A percentile compares a stretch with the other conserved stretches of the same genome.
phyloP scores from a whole-genome alignment of 2,888 invertebrate genomes.

The Tetramorium bicarinatum region DNA sequence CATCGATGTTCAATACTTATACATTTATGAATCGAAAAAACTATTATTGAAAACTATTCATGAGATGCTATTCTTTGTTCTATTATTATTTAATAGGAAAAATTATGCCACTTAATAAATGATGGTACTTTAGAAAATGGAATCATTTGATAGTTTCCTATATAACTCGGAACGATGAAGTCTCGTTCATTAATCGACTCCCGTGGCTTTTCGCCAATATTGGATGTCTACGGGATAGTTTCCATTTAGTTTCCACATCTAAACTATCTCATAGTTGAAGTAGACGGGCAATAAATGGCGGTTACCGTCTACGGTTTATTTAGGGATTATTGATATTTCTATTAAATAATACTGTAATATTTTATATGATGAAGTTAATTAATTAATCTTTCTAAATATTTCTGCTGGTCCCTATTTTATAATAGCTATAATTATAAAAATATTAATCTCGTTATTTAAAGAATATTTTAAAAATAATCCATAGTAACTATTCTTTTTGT shows the following conservation, averaged over 20 bases:
- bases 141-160: slow-evolving; percentile 8
- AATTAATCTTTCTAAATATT: not conserved
- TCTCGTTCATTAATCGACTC: slow-evolving; percentile 48
- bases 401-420: not conserved
- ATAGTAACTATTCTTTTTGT: not conserved
- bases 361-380: not conserved
- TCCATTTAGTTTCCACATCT: slow-evolving; percentile 21
- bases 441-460: not conserved
- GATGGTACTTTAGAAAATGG: slow-evolving; percentile 18
- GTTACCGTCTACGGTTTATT: not conserved
- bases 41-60: not conserved
- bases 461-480: slow-evolving; percentile 8
- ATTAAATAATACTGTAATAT: slow-evolving; percentile 9
- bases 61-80: not conserved
- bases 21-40: not conserved
- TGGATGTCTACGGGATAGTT: slow-evolving; percentile 31
- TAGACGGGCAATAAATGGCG: slow-evolving; percentile 5
- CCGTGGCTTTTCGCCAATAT: slow-evolving; percentile 32
- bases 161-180: slow-evolving; percentile 3
- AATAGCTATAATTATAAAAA: not conserved
- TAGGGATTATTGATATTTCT: not conserved
- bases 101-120: slow-evolving; percentile 36
- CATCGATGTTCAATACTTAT: not conserved
- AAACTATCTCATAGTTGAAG: slow-evolving; percentile 41
- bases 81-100: not conserved